phyloP scores from a whole-genome alignment of 2,888 invertebrate species.

The Meliscaeva auricollis region DNA sequence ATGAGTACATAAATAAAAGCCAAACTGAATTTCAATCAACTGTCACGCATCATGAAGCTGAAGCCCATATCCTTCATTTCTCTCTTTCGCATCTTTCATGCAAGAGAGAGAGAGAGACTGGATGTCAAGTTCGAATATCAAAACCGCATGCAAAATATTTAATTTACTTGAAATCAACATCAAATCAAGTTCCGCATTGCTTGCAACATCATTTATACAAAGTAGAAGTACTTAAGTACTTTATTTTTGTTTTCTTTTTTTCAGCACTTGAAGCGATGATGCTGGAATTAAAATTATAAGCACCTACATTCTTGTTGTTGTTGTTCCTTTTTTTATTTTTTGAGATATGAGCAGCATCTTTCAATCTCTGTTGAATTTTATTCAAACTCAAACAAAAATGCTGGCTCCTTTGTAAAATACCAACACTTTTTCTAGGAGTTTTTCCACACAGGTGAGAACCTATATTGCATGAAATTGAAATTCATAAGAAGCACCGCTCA shows the following conservation, averaged over 20 bases:
- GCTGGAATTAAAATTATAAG: conserved; percentile 19
- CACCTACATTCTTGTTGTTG: background rate
- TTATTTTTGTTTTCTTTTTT: background rate
- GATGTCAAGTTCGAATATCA: conserved; percentile 9
- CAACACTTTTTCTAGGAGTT: background rate
- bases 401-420: background rate
- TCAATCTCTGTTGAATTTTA: conserved; percentile 13
- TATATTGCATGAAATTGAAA: conserved; percentile 46
- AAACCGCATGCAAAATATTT: conserved; percentile 7
- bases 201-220: conserved; percentile 3
- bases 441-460: conserved; percentile 31
- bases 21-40: conserved; percentile 56
- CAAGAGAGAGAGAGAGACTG: background rate
- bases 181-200: conserved; percentile 22
- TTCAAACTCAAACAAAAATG: conserved; percentile 9
- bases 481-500: conserved; percentile 20
- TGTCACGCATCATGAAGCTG: conserved; percentile 22
- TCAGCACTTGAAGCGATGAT: background rate
- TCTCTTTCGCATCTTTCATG: background rate
- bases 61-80: background rate
- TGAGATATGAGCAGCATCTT: background rate
- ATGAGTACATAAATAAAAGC: conserved; percentile 23
- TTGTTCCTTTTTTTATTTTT: background rate
- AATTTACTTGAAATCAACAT: conserved; percentile 21
- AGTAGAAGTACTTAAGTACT: background rate